Conservation (phyloP, 2,113 vertebrate genomes). For the Sceloporus tristichus region DNA sequence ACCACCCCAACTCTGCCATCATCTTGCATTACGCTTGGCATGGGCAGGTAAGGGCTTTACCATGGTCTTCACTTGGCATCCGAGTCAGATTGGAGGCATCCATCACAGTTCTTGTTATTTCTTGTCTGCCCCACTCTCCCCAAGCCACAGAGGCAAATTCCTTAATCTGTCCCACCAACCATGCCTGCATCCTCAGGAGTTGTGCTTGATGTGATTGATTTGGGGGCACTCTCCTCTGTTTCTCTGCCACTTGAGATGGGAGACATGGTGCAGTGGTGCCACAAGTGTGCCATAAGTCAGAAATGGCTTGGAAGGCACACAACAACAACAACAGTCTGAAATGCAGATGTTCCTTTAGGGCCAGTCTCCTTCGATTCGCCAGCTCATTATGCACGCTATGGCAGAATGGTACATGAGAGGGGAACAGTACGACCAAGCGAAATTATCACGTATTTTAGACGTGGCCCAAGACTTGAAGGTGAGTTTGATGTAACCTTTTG, state of each 20-base stretch:
- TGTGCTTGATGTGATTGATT: too few species aligned
- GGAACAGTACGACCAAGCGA: constrained; percentile 98
- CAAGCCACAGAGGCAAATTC: too few species aligned
- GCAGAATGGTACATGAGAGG: constrained; percentile 99
- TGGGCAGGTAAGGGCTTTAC: constrained; percentile 87
- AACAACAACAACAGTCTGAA: not conserved
- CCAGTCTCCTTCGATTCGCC: constrained; percentile 98
- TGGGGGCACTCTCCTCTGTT: not conserved
- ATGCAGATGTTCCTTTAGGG: constrained; percentile 80
- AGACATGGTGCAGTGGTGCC: not conserved
- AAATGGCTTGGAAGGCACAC: too few species aligned
- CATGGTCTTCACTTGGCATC: not conserved
- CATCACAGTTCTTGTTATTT: not conserved
- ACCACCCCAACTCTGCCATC: constrained; percentile 99
- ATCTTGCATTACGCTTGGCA: constrained; percentile 99
- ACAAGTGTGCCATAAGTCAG: not conserved
- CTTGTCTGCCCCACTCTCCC: too few species aligned
- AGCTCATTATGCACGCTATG: constrained; percentile 99
- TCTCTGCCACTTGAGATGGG: too few species aligned
- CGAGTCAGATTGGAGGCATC: not conserved
- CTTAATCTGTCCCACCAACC: too few species aligned
- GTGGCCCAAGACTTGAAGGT: constrained; percentile 99
- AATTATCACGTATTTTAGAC: constrained; percentile 97
- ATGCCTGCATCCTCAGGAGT: too few species aligned
- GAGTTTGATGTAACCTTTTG: constrained; percentile 42